Base-by-base conservation (phyloP, 2,113 vertebrate genomes). In the Cephalopholis sonnerati region DNA sequence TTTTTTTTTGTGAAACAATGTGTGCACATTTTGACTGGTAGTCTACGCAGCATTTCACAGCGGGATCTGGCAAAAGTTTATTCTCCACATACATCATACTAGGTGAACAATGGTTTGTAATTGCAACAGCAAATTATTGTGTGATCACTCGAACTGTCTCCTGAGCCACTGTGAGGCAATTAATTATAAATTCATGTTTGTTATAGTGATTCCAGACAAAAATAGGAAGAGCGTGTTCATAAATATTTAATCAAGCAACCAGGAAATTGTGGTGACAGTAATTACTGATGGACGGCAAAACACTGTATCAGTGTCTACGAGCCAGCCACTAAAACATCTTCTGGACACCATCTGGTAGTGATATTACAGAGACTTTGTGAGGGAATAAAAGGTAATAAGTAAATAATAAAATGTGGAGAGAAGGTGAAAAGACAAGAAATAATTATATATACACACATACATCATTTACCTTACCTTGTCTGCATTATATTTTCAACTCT, bases 131-230 rank as follows among this genome's bases (percentile, higher is more conserved):
- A 90, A 90, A 90, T 87, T 66, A 85, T 66, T 69, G 67, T 77
- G 82, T 71, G 88, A 92, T 93, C 73, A 73, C 77, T 84, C n/a
- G 32, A 61, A 74, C 79, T 70, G 75, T 84, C 81, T 85, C 82
- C 77, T 67, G 86, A 71, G 89, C 63, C 46, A 20, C 81, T 53
- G 71, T 8, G 44, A 74, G 75, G 74, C 76, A 82, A 89, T 90
- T 89, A 64, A 91, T 93, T 90, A 89, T 69, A 74, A 82, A 90
- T 89, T 84, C 73, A 64, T 86, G 84, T 92, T 93, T 88, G 81
- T 91, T 84, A 82, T 68, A 86, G 81, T 76, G 82, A 89, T 91
- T 86, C 68, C 74, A 84, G 79, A 82, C 84, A 65, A 84, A 89
- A 89, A 89, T 74, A 77, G 69, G 74, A 73, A 61, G 59, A 20